A percentile compares a stretch with the other conserved stretches of the same genome.
Evolutionary conservation across 2,113 vertebrate species (phyloP).

Genomic region (Grantiella picta): DNA sequence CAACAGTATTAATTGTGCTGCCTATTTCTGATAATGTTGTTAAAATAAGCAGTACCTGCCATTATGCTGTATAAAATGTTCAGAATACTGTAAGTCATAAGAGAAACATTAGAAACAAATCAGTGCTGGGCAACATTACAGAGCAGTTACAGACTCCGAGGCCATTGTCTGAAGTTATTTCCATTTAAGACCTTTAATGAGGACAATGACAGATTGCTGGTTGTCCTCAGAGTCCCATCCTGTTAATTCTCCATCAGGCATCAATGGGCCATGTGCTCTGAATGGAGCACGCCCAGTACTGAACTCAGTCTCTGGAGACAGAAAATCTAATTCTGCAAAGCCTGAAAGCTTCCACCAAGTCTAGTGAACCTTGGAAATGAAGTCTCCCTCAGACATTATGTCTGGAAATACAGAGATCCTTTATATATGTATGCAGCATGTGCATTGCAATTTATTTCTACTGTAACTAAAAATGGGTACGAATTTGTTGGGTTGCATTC

Average conservation of each 20-base stretch:
- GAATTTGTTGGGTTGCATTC: neutral
- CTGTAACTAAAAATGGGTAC: neutral
- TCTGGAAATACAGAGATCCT: neutral
- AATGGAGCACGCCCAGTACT: neutral
- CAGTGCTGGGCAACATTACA: neutral
- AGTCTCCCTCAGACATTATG: neutral
- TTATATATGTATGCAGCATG: neutral
- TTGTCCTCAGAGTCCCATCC: neutral
- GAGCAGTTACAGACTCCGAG: neutral
- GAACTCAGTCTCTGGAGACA: neutral
- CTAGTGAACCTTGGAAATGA: neutral
- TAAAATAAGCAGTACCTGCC: neutral
- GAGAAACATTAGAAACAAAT: neutral
- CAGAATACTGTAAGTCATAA: neutral
- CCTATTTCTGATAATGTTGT: neutral
- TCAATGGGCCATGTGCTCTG: neutral
- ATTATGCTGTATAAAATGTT: neutral
- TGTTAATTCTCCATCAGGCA: neutral
- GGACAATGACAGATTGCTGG: neutral
- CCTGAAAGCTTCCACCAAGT: neutral
- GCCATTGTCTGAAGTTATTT: neutral
- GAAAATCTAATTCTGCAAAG: neutral
- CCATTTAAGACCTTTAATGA: neutral
- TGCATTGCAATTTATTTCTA: neutral
- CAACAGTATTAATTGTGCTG: neutral